Percentiles rank a stretch among this genome's conserved stretches.
phyloP scores from a whole-genome alignment of 2,888 invertebrate genomes.

The Acrobasis repandana region DNA sequence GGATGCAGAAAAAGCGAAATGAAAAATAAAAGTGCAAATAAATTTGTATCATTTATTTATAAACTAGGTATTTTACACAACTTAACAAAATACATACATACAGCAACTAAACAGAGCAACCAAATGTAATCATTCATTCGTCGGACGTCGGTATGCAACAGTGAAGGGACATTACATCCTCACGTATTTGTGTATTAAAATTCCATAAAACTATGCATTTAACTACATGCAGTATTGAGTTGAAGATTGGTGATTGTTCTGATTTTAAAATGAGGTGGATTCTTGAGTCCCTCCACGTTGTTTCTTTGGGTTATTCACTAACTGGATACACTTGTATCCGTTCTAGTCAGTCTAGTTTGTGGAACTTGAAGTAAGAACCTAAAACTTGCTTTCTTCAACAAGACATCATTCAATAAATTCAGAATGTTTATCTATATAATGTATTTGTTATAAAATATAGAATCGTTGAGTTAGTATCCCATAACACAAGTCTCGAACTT shows the following conservation, averaged over 20 bases:
- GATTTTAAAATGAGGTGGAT: background rate
- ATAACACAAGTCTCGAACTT: too few relatives aligned
- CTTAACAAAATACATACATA: constrained; percentile 82
- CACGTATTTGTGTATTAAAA: background rate
- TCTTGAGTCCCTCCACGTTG: background rate
- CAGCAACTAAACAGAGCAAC: constrained; percentile 79
- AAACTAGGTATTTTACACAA: constrained; percentile 82
- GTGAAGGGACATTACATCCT: constrained; percentile 8
- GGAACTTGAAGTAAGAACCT: too few relatives aligned
- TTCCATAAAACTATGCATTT: background rate
- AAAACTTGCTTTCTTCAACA: too few relatives aligned
- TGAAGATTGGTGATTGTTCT: background rate
- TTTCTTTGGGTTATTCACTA: background rate
- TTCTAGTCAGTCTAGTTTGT: too few relatives aligned
- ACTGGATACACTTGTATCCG: too few relatives aligned
- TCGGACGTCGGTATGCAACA: constrained; percentile 31
- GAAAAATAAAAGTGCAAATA: constrained; percentile 71
- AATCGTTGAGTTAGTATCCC: too few relatives aligned
- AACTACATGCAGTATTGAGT: background rate
- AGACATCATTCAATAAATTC: too few relatives aligned
- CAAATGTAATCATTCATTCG: constrained; percentile 69
- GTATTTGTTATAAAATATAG: too few relatives aligned
- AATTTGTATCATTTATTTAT: constrained; percentile 77
- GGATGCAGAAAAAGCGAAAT: constrained; percentile 28
- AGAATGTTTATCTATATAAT: too few relatives aligned